A percentile compares a stretch with the other conserved stretches of the same genome.
These are phyloP conservation scores for Tribolium madens DNA, from an alignment of 1,140 invertebrate genomes.

Conservation along the genomic window DNA sequence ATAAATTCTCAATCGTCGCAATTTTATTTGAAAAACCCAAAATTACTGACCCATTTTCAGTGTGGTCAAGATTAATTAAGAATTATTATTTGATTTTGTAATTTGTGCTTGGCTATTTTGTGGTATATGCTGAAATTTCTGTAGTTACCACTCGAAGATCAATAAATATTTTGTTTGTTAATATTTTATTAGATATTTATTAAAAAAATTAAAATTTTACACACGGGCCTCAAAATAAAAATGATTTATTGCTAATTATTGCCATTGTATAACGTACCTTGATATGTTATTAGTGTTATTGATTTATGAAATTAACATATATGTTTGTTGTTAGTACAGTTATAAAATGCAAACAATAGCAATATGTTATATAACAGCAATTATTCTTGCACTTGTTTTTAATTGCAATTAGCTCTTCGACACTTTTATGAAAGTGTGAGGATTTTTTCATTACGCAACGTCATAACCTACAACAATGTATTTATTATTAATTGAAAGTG, in stretches of 20 bases:
- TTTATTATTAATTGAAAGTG: too few relatives aligned
- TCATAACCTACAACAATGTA: too few relatives aligned
- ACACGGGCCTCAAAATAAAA: too few relatives aligned
- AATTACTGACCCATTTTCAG: neutral
- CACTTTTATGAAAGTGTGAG: neutral
- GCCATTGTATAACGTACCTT: neutral
- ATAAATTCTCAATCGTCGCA: neutral
- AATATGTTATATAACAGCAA: neutral
- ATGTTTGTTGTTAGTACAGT: neutral
- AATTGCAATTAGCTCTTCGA: neutral
- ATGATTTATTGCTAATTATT: neutral
- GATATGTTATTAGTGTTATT: neutral
- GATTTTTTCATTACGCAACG: too few relatives aligned
- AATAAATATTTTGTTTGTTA: too few relatives aligned
- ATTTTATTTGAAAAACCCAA: neutral
- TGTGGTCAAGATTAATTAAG: neutral
- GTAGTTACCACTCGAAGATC: too few relatives aligned
- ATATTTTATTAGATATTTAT: too few relatives aligned
- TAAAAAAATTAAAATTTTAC: too few relatives aligned
- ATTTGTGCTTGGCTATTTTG: too few relatives aligned
- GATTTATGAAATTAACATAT: neutral
- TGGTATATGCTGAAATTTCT: too few relatives aligned
- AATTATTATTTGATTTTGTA: too few relatives aligned
- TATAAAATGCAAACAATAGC: neutral
- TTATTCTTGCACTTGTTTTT: neutral